Conservation (phyloP, 2,797 vertebrate species). For the Erithacus rubecula region DNA sequence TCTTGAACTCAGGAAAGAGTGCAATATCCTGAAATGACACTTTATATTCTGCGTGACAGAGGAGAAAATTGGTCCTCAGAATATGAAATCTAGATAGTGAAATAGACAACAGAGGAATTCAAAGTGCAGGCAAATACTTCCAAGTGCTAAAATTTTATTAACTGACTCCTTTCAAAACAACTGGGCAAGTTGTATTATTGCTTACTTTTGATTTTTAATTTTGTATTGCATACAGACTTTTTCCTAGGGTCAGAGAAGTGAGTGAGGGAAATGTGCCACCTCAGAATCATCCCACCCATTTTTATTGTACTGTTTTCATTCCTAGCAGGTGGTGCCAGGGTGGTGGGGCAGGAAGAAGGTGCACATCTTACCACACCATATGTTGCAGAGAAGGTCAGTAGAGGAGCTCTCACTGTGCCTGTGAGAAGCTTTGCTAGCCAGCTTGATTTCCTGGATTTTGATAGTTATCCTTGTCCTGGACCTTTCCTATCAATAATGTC, state of each 20-base stretch:
- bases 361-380: background rate
- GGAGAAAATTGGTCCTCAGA: background rate
- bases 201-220: background rate
- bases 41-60: background rate
- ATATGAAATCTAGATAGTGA: background rate
- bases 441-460: background rate
- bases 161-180: background rate
- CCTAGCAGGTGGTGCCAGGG: constrained; percentile 6
- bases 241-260: background rate
- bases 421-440: background rate
- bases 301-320: background rate
- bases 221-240: background rate
- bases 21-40: background rate
- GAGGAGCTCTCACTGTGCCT: background rate
- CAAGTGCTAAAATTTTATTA: background rate
- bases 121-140: background rate
- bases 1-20: background rate
- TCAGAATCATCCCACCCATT: background rate
- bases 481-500: background rate
- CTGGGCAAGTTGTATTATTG: background rate
- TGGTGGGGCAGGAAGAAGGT: background rate
- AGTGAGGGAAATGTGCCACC: background rate
- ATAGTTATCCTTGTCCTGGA: background rate
- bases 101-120: background rate
- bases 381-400: background rate